These are phyloP conservation scores for Ennomos quercinarius DNA, from an alignment of 2,888 invertebrate species.

Conservation along the genomic window DNA sequence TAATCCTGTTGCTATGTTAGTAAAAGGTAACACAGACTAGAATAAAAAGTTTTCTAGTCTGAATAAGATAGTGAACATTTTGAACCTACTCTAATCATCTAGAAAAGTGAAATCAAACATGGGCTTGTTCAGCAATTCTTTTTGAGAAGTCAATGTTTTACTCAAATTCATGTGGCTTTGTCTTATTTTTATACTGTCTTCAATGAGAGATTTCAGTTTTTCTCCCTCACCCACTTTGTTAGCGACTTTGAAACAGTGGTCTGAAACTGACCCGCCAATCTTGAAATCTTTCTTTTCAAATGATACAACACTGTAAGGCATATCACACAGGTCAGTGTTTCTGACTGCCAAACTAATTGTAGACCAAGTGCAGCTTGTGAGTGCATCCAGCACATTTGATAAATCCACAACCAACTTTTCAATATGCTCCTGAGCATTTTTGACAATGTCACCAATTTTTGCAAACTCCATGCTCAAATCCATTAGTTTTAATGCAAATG, in stretches of 20 bases:
- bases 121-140: slow-evolving; percentile 60
- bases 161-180: slow-evolving; percentile 63
- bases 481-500: slow-evolving; percentile 72
- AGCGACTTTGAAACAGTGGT: slow-evolving; percentile 59
- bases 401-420: slow-evolving; percentile 65
- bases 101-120: slow-evolving; percentile 74
- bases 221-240: slow-evolving; percentile 61
- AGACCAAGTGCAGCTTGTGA: slow-evolving; percentile 72
- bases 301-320: slow-evolving; percentile 79
- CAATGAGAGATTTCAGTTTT: slow-evolving; percentile 69
- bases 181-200: slow-evolving; percentile 74
- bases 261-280: slow-evolving; percentile 75
- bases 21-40: slow-evolving; percentile 11
- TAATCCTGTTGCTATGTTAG: not conserved
- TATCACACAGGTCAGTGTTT: slow-evolving; percentile 66
- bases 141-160: slow-evolving; percentile 67
- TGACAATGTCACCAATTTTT: slow-evolving; percentile 73
- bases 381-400: slow-evolving; percentile 60
- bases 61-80: too few relatives aligned
- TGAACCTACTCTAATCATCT: slow-evolving; percentile 45
- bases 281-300: slow-evolving; percentile 78
- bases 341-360: slow-evolving; percentile 70
- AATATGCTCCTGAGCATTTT: slow-evolving; percentile 67
- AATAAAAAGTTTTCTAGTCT: too few relatives aligned
- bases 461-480: slow-evolving; percentile 74